phyloP scores from a whole-genome alignment of 2,888 invertebrate genomes.

The Tetragonisca angustula region DNA sequence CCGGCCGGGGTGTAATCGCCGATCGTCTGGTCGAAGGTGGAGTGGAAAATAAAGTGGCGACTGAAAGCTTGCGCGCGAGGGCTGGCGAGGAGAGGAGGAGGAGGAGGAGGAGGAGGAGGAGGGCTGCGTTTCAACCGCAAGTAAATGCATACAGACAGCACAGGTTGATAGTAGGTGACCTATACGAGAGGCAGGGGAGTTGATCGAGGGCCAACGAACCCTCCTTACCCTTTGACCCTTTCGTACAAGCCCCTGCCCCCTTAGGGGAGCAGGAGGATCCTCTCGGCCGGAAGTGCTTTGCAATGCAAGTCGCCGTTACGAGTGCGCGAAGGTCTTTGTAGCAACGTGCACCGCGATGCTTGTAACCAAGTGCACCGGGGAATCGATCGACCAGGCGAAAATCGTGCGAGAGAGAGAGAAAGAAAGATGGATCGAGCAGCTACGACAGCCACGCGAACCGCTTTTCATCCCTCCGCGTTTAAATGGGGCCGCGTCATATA shows the following conservation, averaged over 20 bases:
- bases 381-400: constrained; percentile 61
- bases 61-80: constrained; percentile 17
- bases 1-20: constrained; percentile 47
- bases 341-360: constrained; percentile 55
- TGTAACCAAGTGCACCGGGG: constrained; percentile 57
- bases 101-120: neutral
- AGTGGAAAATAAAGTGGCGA: constrained; percentile 43
- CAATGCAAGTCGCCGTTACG: constrained; percentile 71
- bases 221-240: constrained; percentile 77
- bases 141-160: constrained; percentile 63
- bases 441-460: constrained; percentile 24
- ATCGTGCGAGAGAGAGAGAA: constrained; percentile 29
- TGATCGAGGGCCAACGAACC: constrained; percentile 77
- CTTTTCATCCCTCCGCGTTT: constrained; percentile 19
- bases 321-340: constrained; percentile 67
- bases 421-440: constrained; percentile 8
- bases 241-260: constrained; percentile 29
- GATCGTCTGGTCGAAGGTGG: constrained; percentile 44
- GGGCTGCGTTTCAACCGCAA: constrained; percentile 53
- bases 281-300: constrained; percentile 74
- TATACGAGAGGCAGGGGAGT: constrained; percentile 48
- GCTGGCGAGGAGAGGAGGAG: too few relatives aligned
- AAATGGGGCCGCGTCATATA: constrained; percentile 26
- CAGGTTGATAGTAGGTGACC: constrained; percentile 61
- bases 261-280: constrained; percentile 64